Percentiles rank a stretch among this genome's conserved stretches.
phyloP scores from a whole-genome alignment of 2,113 vertebrate species.

The Chelonoidis abingdonii region DNA sequence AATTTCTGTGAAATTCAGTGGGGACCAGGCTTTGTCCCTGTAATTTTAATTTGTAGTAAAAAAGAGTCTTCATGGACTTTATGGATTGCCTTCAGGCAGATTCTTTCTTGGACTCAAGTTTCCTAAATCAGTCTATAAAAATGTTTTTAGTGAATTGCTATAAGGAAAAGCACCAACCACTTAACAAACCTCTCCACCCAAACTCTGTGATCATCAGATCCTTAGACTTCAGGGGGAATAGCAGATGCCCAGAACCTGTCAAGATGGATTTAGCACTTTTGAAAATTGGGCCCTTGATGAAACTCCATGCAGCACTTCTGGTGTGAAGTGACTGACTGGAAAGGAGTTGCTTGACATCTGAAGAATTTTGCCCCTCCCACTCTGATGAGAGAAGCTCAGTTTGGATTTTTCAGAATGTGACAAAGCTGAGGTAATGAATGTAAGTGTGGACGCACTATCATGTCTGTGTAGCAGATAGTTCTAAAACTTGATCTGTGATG shows the following conservation, averaged over 20 bases:
- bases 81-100: not conserved
- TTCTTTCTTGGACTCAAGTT: not conserved
- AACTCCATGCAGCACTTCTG: not conserved
- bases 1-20: not conserved
- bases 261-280: not conserved
- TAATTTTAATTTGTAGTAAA: not conserved
- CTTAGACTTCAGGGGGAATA: not conserved
- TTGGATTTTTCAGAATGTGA: slow-evolving; percentile 26
- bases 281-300: slow-evolving; percentile 9
- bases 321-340: not conserved
- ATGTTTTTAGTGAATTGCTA: not conserved
- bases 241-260: not conserved
- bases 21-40: fast-evolving
- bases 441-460: slow-evolving; percentile 11
- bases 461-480: slow-evolving; percentile 45
- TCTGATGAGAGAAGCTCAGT: slow-evolving; percentile 47
- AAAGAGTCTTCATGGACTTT: not conserved
- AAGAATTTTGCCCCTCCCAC: not conserved
- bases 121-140: slow-evolving; percentile 1
- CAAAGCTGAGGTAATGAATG: slow-evolving; percentile 43
- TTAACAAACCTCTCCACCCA: not conserved
- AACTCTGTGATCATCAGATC: slow-evolving; percentile 6
- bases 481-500: slow-evolving; percentile 2
- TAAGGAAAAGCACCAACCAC: not conserved
- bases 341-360: not conserved